phyloP scores from a whole-genome alignment of 2,888 invertebrate species.

The Drosophila macrospina region DNA sequence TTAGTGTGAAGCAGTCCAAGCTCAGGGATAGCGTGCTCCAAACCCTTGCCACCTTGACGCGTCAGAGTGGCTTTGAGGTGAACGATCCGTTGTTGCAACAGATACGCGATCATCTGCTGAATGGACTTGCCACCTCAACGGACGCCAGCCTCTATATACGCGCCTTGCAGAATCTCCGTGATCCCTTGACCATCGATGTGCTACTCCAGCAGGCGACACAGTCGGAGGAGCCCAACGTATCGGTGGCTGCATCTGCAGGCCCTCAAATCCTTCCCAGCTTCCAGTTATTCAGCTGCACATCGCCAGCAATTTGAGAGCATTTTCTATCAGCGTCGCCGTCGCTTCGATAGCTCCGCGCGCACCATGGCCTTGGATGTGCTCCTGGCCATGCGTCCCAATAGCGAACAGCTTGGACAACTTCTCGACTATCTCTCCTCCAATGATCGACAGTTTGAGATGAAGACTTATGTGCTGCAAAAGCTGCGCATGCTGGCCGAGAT shows the following conservation, averaged over 20 bases:
- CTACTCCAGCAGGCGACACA: slow-evolving; percentile 86
- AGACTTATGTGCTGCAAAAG: slow-evolving; percentile 88
- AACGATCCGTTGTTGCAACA: slow-evolving; percentile 66
- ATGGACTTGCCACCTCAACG: slow-evolving; percentile 77
- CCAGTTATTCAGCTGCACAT: slow-evolving; percentile 83
- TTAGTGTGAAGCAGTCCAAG: slow-evolving; percentile 87
- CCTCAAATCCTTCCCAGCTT: slow-evolving; percentile 86
- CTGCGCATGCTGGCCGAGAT: slow-evolving; percentile 87
- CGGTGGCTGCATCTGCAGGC: slow-evolving; percentile 90
- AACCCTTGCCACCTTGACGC: slow-evolving; percentile 88
- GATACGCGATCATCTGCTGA: slow-evolving; percentile 82
- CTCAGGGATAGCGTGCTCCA: slow-evolving; percentile 89
- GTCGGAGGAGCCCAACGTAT: slow-evolving; percentile 86
- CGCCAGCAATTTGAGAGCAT: slow-evolving; percentile 86
- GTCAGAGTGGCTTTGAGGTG: slow-evolving; percentile 84
- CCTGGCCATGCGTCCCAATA: slow-evolving; percentile 87
- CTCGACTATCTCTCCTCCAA: slow-evolving; percentile 86
- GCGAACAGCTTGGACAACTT: slow-evolving; percentile 86
- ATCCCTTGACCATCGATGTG: slow-evolving; percentile 87
- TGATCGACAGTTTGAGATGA: slow-evolving; percentile 88
- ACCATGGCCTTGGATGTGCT: slow-evolving; percentile 90
- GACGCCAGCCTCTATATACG: slow-evolving; percentile 87
- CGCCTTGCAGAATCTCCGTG: slow-evolving; percentile 90
- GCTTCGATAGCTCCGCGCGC: slow-evolving; percentile 90
- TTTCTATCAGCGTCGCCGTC: slow-evolving; percentile 87